Evolutionary conservation across 2,113 vertebrate genomes (phyloP), one percentile per base, ranked within the genome.

Genomic region (Nerophis ophidion): DNA sequence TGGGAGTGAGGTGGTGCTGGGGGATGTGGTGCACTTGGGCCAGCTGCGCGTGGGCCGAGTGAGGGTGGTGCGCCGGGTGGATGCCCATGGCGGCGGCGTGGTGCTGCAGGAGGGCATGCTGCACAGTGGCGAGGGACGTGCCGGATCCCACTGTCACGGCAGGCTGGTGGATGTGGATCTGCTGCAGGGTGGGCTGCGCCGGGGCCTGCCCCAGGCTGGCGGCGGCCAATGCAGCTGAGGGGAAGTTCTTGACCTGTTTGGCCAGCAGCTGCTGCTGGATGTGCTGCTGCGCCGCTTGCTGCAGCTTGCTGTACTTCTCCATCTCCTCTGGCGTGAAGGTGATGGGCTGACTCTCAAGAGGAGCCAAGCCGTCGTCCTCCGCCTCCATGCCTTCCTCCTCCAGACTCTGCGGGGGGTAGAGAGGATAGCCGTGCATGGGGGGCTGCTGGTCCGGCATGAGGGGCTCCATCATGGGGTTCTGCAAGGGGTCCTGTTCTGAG

Each of bases 221-320:
- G 0, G 84, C 83, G 0, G 88, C 93, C 0, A 93, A 89, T 0
- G 96, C 84, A 0, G 92, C 92, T 1, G 93, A 84, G 0, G 97
- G 97, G 38, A 98, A 98, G 0, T 86, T 89, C 81, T 99, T 99
- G 8, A 97, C 96, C 77, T 99, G 96, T 83, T 98, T 99, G 40
- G 96, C 96, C 64, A 98, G 76, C 12, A 99, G 93, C 81, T 99
- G 96, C 83, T 99, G 97, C 84, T 99, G 97, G 68, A 99, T 99
- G 86, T 99, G 97, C 59, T 99, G 97, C 79, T 99, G 97, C 0
- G 97, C 96, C 0, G 96, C 96, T 83, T 99, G 97, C 63, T 99
- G 97, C 68, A 99, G 92, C 76, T 99, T 98, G 72, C 97, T 93
- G 84, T 99, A 99, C 53, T 99, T 99, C 81, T 99, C 97, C 95